Evolutionary conservation across 2,888 invertebrate genomes (phyloP), one percentile per base, ranked within the genome.

Genomic region (Stegana nigrithorax): DNA sequence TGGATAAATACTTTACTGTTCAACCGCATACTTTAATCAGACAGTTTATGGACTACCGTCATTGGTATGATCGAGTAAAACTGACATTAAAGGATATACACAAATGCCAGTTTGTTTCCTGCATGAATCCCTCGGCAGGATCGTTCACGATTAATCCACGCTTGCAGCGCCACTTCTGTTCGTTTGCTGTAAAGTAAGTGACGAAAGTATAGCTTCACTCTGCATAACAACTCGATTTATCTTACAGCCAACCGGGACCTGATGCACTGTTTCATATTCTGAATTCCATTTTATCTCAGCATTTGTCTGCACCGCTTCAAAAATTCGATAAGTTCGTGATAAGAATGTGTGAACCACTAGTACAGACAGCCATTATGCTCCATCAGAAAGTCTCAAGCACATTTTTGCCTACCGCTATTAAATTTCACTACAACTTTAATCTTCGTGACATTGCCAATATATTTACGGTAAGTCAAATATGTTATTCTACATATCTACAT

Each of bases 51-150:
- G 96, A 97, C 85, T 97, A 97, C 82, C 90, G 89, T 70, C 97
- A 97, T 86, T 98, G 97, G 97, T 98, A 97, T 82, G 97, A 98
- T 82, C 87, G 97, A 62, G 87, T 89, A 51, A 97, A 96, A 82
- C 87, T 97, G 65, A 88, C 91, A 0, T 84, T 97, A 10, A 97
- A 96, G 83, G 97, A 97, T 65, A 94, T 97, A 74, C 92, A 93
- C 74, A 95, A 96, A 82, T 94, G 95, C 44, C 97, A 97, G 87
- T 97, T 96, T 84, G 91, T 97, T 17, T 93, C 96, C 0, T 95
- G 95, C 83, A 97, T 98, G 97, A 97, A 97, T 86, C 97, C 97
- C 0, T 96, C 96, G 0, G 94, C 97, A 14, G 97, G 97, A 19
- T 95, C 95, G 60, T 97, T 97, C 83, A 95, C 95, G 17, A 96